Conservation (phyloP, 2,113 vertebrate genomes). For the Microtus richardsoni region DNA sequence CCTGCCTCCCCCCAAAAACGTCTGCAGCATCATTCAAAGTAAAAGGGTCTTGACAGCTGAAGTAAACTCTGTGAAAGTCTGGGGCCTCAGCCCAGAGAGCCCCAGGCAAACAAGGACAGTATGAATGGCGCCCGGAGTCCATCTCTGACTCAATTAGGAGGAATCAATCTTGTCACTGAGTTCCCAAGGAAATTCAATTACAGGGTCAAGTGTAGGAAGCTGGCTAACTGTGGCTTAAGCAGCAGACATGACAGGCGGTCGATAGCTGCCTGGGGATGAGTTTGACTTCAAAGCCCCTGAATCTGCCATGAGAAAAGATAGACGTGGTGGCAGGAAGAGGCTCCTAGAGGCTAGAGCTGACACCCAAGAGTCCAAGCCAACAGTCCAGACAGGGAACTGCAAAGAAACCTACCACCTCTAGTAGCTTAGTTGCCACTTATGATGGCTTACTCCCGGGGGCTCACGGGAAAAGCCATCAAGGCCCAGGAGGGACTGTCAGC, state of each 20-base stretch:
- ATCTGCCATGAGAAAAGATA: background rate
- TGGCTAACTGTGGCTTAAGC: constrained; percentile 72
- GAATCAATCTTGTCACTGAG: constrained; percentile 81
- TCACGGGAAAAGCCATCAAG: background rate
- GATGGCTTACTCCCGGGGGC: background rate
- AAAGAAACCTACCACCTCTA: background rate
- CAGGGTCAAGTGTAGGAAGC: constrained; percentile 76
- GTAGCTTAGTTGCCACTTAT: background rate
- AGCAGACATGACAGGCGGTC: constrained; percentile 73
- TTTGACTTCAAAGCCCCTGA: constrained; percentile 62
- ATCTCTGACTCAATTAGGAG: constrained; percentile 78
- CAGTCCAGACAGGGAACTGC: background rate
- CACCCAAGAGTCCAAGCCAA: background rate
- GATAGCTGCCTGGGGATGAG: constrained; percentile 66
- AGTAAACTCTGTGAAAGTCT: background rate
- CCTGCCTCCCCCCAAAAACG: background rate
- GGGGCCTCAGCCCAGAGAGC: background rate
- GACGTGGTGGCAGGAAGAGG: background rate
- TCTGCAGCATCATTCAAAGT: background rate
- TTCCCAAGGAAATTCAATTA: constrained; percentile 80
- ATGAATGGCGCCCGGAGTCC: constrained; percentile 50
- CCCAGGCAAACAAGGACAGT: constrained; percentile 49
- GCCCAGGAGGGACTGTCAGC: background rate
- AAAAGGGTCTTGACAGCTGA: constrained; percentile 20
- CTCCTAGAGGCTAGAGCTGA: background rate